These are phyloP conservation scores for Noctuana brunneofusca DNA, from an alignment of 2,888 invertebrate species.

Conservation along the genomic window DNA sequence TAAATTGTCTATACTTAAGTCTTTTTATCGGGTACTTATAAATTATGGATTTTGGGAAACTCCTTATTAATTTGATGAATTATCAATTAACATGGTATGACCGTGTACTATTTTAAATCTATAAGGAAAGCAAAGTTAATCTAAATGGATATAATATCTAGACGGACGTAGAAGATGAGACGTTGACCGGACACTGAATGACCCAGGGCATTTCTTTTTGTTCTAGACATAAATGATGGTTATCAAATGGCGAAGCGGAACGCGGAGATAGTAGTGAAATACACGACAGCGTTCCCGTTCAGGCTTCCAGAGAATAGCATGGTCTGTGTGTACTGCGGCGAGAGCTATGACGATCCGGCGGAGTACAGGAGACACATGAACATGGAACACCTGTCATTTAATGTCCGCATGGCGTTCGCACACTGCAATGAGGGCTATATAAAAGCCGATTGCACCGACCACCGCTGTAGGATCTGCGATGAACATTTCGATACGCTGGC, in stretches of 20 bases:
- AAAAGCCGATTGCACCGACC: constrained; percentile 68
- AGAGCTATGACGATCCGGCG: constrained; percentile 59
- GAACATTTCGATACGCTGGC: constrained; percentile 52
- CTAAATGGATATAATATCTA: neutral
- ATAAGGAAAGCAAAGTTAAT: neutral
- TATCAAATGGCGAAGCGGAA: constrained; percentile 70
- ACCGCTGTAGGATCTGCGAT: constrained; percentile 63
- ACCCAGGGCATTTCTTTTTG: constrained; percentile 75
- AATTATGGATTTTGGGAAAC: too few relatives aligned
- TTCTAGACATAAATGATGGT: constrained; percentile 71
- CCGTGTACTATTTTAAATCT: neutral
- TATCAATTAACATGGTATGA: neutral
- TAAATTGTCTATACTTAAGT: too few relatives aligned
- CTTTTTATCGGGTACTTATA: too few relatives aligned
- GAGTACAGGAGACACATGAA: constrained; percentile 67
- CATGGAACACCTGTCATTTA: constrained; percentile 62
- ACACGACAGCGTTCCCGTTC: constrained; percentile 75
- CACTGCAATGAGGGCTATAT: constrained; percentile 67
- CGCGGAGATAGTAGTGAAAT: constrained; percentile 72
- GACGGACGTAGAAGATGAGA: neutral
- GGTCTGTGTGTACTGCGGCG: constrained; percentile 75
- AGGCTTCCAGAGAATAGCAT: constrained; percentile 68
- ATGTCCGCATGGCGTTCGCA: constrained; percentile 60
- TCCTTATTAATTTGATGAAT: too few relatives aligned
- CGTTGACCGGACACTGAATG: constrained; percentile 53